phyloP scores from a whole-genome alignment of 2,888 invertebrate genomes.

The Acrobasis suavella region DNA sequence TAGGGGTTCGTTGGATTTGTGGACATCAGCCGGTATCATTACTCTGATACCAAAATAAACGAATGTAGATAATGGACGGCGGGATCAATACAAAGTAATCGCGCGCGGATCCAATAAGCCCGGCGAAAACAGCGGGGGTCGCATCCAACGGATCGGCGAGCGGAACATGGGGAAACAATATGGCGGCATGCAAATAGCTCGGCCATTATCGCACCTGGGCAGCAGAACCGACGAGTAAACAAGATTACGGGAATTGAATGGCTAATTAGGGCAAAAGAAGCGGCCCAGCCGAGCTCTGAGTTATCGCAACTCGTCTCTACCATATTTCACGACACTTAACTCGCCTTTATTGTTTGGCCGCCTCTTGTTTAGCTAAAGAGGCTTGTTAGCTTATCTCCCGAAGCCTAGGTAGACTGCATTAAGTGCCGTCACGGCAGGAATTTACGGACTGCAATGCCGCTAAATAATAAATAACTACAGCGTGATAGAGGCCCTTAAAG shows the following conservation, averaged over 20 bases:
- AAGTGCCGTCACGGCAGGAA: conserved; percentile 65
- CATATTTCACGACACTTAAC: conserved; percentile 78
- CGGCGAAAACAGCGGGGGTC: conserved; percentile 77
- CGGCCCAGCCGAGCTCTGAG: conserved; percentile 65
- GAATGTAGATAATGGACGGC: conserved; percentile 80
- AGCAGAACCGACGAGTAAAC: conserved; percentile 77
- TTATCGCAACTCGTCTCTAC: conserved; percentile 74
- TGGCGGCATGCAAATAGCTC: conserved; percentile 82
- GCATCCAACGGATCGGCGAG: conserved; percentile 63
- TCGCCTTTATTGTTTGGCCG: conserved; percentile 75
- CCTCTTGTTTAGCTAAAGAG: conserved; percentile 77
- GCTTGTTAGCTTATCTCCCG: conserved; percentile 76
- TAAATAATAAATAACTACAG: conserved; percentile 43
- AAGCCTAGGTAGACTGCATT: conserved; percentile 74
- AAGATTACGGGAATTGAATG: conserved; percentile 82
- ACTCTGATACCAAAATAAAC: conserved; percentile 76
- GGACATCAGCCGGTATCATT: conserved; percentile 71
- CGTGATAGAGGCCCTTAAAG: conserved; percentile 16
- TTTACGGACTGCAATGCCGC: conserved; percentile 58
- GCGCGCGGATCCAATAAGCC: conserved; percentile 81
- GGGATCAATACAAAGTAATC: conserved; percentile 82
- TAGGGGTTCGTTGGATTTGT: conserved; percentile 59
- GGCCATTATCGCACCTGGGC: conserved; percentile 82
- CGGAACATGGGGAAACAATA: conserved; percentile 79
- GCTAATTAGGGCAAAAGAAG: conserved; percentile 82